Percentiles rank a stretch among this genome's conserved stretches.
Evolutionary conservation across 2,797 vertebrate genomes (phyloP).

Genomic region (Aselliscus stoliczkanus): DNA sequence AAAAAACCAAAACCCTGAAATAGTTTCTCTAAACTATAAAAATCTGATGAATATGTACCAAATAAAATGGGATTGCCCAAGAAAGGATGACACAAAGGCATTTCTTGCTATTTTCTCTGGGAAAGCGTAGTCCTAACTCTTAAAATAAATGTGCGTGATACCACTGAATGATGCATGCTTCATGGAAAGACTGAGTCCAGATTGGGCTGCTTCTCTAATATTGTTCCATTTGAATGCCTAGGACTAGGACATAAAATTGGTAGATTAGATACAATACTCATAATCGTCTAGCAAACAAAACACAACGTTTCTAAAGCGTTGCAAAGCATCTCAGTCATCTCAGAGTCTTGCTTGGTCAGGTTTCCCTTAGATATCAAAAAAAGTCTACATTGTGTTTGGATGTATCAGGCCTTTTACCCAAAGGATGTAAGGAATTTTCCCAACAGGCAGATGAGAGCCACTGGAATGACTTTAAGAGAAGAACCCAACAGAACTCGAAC

Average conservation of each 20-base stretch:
- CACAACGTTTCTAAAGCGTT: neutral
- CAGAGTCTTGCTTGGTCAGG: neutral
- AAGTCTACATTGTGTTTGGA: neutral
- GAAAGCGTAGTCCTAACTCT: slow-evolving; percentile 40
- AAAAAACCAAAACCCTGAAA: neutral
- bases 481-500: neutral
- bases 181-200: neutral
- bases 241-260: neutral
- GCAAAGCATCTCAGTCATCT: neutral
- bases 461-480: neutral
- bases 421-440: neutral
- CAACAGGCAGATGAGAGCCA: neutral
- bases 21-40: slow-evolving; percentile 1
- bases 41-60: slow-evolving; percentile 6
- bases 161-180: neutral
- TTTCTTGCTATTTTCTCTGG: slow-evolving; percentile 6
- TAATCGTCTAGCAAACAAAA: neutral
- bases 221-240: neutral
- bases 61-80: slow-evolving; percentile 29
- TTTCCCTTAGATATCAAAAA: neutral
- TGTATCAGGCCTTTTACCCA: neutral
- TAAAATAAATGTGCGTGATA: slow-evolving; percentile 33
- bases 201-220: neutral
- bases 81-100: neutral
- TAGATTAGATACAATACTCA: neutral